Evolutionary conservation across 2,888 invertebrate genomes (phyloP).

Genomic region (Patella caerulea): DNA sequence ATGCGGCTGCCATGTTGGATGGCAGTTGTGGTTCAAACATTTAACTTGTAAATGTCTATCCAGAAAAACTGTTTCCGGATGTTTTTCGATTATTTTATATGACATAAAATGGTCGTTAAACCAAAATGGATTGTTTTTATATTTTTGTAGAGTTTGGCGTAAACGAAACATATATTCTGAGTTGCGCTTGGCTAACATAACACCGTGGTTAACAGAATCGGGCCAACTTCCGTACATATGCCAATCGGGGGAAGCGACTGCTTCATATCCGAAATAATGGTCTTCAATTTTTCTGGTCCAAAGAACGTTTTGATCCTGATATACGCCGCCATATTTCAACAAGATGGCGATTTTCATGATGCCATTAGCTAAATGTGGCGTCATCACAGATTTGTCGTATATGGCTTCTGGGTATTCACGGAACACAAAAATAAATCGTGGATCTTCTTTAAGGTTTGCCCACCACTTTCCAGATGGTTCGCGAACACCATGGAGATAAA

Average conservation of each 20-base stretch:
- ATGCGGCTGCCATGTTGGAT: constrained; percentile 41
- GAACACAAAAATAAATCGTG: constrained; percentile 38
- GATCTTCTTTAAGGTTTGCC: constrained; percentile 31
- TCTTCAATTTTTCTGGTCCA: constrained; percentile 42
- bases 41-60: constrained; percentile 41
- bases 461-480: constrained; percentile 40
- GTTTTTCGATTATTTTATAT: constrained; percentile 36
- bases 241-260: constrained; percentile 42
- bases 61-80: constrained; percentile 32
- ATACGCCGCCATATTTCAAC: constrained; percentile 44
- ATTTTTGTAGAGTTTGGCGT: constrained; percentile 32
- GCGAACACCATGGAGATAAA: constrained; percentile 39
- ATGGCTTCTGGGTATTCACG: constrained; percentile 41
- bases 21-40: constrained; percentile 41
- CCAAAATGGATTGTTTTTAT: constrained; percentile 35
- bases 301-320: constrained; percentile 37
- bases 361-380: constrained; percentile 37
- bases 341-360: constrained; percentile 41
- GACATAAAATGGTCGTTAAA: constrained; percentile 41
- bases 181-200: constrained; percentile 39
- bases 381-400: constrained; percentile 37
- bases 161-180: constrained; percentile 37
- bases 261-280: constrained; percentile 33
- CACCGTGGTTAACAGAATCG: constrained; percentile 41
- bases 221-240: constrained; percentile 40